Evolutionary conservation across 2,113 vertebrate species (phyloP).

Genomic region (Lepus europaeus): DNA sequence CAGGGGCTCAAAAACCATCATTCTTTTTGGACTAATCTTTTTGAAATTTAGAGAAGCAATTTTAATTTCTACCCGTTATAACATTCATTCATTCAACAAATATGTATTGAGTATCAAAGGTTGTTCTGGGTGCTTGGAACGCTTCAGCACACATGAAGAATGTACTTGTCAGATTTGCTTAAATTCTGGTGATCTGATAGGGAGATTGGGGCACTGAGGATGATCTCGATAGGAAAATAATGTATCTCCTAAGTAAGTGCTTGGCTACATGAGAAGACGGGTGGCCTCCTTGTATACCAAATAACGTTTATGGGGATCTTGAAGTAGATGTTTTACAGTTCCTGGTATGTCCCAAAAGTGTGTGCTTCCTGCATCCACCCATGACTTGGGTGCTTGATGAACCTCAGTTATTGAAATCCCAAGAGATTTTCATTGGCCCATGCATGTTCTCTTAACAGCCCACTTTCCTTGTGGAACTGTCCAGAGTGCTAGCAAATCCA

Average conservation of each 20-base stretch:
- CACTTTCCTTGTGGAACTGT: constrained; percentile 98
- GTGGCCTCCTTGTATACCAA: not conserved
- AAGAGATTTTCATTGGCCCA: constrained; percentile 8
- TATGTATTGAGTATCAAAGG: not conserved
- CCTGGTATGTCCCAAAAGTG: not conserved
- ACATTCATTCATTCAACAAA: not conserved
- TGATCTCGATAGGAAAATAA: constrained; percentile 34
- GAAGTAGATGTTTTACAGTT: not conserved
- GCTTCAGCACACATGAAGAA: not conserved
- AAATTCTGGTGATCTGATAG: not conserved
- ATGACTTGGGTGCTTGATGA: not conserved
- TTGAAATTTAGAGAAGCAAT: not conserved
- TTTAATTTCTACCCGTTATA: not conserved
- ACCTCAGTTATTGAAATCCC: not conserved
- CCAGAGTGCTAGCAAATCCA: constrained; percentile 97
- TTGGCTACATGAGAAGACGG: not conserved
- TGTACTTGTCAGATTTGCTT: not conserved
- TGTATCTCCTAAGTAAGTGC: not conserved
- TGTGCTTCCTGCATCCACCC: not conserved
- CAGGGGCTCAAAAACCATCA: constrained; percentile 1
- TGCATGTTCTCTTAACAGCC: constrained; percentile 88
- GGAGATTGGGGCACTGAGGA: not conserved
- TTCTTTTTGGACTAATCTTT: not conserved
- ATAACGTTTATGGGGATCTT: not conserved
- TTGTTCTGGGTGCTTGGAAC: not conserved